phyloP scores from a whole-genome alignment of 2,113 vertebrate genomes.

The Crocuta crocuta region DNA sequence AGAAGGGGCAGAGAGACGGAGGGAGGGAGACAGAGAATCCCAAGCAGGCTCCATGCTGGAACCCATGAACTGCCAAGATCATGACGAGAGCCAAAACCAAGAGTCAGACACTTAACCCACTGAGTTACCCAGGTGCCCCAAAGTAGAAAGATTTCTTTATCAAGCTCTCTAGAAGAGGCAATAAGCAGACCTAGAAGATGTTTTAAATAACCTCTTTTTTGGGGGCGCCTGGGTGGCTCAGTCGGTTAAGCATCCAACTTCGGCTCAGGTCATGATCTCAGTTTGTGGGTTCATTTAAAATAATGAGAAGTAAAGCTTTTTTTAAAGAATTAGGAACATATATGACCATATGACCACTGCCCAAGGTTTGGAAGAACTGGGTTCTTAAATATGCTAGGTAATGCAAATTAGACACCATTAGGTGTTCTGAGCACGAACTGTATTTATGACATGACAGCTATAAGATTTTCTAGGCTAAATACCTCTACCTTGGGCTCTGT shows the following conservation, averaged over 20 bases:
- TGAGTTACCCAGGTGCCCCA: too few relatives aligned
- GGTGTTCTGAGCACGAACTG: background rate
- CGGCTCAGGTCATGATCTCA: too few relatives aligned
- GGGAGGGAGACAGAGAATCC: too few relatives aligned
- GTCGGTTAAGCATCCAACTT: too few relatives aligned
- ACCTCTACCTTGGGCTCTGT: background rate
- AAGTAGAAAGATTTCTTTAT: constrained; percentile 28
- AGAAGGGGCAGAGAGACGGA: too few relatives aligned
- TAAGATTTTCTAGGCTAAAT: constrained; percentile 48
- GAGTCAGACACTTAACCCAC: too few relatives aligned
- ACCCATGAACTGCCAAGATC: too few relatives aligned
- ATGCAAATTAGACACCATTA: constrained; percentile 34
- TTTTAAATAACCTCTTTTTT: constrained; percentile 2
- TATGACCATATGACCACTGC: background rate
- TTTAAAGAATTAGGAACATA: background rate
- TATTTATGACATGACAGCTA: background rate
- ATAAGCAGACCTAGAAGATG: background rate
- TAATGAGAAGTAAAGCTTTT: background rate
- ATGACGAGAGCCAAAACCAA: too few relatives aligned
- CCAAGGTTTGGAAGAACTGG: background rate
- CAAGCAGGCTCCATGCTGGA: too few relatives aligned
- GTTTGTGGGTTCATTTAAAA: background rate
- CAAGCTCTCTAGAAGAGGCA: constrained; percentile 10
- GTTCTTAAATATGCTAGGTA: background rate
- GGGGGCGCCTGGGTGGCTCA: too few relatives aligned